A percentile compares a stretch with the other conserved stretches of the same genome.
phyloP scores from a whole-genome alignment of 2,888 invertebrate species.

The Drosophila incognita region DNA sequence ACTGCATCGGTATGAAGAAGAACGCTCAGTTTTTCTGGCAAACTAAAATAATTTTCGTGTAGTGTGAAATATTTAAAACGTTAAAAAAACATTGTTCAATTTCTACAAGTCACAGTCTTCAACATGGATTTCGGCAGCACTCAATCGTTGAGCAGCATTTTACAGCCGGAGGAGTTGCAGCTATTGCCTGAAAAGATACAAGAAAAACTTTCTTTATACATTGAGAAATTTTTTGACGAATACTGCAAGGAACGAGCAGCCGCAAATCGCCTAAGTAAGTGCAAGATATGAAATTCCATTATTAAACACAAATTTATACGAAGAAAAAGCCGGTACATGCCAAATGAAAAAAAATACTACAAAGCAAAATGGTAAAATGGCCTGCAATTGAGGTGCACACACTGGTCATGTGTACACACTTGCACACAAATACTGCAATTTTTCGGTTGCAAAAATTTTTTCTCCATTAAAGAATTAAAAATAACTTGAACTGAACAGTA shows the following conservation, averaged over 20 bases:
- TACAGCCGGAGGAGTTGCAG: slow-evolving; percentile 56
- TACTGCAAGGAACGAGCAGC: slow-evolving; percentile 43
- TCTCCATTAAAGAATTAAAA: neutral
- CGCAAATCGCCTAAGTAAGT: slow-evolving; percentile 63
- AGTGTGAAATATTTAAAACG: neutral
- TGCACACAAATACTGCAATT: slow-evolving; percentile 37
- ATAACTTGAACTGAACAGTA: slow-evolving; percentile 5
- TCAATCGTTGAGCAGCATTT: slow-evolving; percentile 56
- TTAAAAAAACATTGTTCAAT: neutral
- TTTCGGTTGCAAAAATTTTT: slow-evolving; percentile 21
- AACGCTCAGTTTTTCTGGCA: slow-evolving; percentile 3
- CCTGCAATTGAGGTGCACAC: slow-evolving; percentile 21
- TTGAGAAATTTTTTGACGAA: slow-evolving; percentile 58
- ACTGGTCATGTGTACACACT: slow-evolving; percentile 54
- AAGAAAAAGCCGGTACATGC: slow-evolving; percentile 33
- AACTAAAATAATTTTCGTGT: neutral
- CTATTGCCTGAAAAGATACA: slow-evolving; percentile 56
- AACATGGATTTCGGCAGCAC: slow-evolving; percentile 63
- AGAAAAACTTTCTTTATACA: slow-evolving; percentile 54
- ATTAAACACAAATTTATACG: neutral
- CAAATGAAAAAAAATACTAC: neutral
- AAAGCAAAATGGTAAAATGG: neutral
- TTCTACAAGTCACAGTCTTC: neutral
- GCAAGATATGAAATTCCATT: neutral
- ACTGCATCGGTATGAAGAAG: slow-evolving; percentile 11